phyloP scores from a whole-genome alignment of 2,888 invertebrate species.

The Diploptera punctata region DNA sequence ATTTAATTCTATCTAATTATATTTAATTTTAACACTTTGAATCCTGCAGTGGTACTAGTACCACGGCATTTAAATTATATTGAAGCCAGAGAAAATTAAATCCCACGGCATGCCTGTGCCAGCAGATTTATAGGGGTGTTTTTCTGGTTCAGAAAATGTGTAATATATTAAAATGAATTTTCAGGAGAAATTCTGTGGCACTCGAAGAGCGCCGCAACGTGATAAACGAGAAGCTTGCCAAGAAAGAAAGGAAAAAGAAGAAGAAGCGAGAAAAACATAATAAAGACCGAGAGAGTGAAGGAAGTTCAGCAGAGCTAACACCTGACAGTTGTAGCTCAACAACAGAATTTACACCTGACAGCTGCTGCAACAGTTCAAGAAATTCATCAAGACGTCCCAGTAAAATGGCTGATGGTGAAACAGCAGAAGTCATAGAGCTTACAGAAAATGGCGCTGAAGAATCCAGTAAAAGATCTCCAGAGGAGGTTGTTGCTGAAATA shows the following conservation, averaged over 20 bases:
- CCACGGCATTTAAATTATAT: too few species aligned
- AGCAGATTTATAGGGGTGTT: too few species aligned
- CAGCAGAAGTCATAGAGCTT: conserved; percentile 48
- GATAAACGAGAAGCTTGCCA: conserved; percentile 74
- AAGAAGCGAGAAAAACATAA: conserved; percentile 69
- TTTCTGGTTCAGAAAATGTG: too few species aligned
- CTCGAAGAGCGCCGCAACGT: conserved; percentile 72
- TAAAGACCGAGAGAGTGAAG: conserved; percentile 51
- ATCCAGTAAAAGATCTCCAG: conserved; percentile 19
- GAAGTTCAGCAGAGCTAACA: conserved; percentile 46
- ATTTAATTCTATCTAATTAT: too few species aligned
- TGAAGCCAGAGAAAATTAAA: too few species aligned
- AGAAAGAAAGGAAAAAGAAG: conserved; percentile 74
- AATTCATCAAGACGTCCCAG: conserved; percentile 22
- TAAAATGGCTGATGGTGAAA: conserved; percentile 49
- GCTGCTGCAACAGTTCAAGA: conserved; percentile 25
- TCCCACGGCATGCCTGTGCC: too few species aligned
- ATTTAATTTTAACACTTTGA: too few species aligned
- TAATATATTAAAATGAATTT: too few species aligned
- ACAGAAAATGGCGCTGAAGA: conserved; percentile 34
- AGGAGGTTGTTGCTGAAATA: conserved; percentile 53
- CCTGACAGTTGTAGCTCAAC: conserved; percentile 40
- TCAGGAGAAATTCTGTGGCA: conserved; percentile 66
- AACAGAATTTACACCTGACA: conserved; percentile 43
- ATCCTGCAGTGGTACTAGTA: too few species aligned